Evolutionary conservation across 2,888 invertebrate genomes (phyloP).

Genomic region (Microdon myrmicae): DNA sequence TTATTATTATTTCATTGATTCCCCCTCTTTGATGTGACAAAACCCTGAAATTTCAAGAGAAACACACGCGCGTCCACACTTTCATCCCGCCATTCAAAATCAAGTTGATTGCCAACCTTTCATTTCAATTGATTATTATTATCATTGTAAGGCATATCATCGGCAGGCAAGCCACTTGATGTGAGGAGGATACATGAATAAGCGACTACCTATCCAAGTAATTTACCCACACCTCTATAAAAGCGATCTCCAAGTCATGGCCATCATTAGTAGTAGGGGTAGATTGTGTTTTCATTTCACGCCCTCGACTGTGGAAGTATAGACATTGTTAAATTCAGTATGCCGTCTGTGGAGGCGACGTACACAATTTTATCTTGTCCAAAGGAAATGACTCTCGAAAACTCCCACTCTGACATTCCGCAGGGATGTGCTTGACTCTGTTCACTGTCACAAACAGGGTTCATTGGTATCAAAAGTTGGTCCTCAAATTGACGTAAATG

Average conservation of each 20-base stretch:
- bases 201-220: slow-evolving; percentile 11
- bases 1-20: no score
- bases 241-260: slow-evolving; percentile 14
- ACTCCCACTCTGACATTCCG: slow-evolving; percentile 35
- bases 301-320: neutral
- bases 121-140: slow-evolving; percentile 50
- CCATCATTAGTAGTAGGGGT: slow-evolving; percentile 18
- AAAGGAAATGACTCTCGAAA: slow-evolving; percentile 38
- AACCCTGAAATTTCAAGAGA: neutral
- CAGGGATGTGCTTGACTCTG: slow-evolving; percentile 31
- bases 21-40: no score
- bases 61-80: slow-evolving; percentile 14
- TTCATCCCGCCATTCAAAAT: slow-evolving; percentile 38
- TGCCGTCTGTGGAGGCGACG: slow-evolving; percentile 28
- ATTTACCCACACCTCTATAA: slow-evolving; percentile 25
- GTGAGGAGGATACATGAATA: slow-evolving; percentile 14
- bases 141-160: slow-evolving; percentile 44
- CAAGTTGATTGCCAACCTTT: slow-evolving; percentile 45
- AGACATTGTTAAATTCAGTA: slow-evolving; percentile 44
- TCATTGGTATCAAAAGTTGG: slow-evolving; percentile 44
- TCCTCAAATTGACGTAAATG: slow-evolving; percentile 45
- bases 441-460: slow-evolving; percentile 46
- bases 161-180: slow-evolving; percentile 28
- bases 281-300: slow-evolving; percentile 10
- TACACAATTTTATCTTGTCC: slow-evolving; percentile 44